These are phyloP conservation scores for Drosophila nigrodunni DNA, from an alignment of 1,140 invertebrate species.

Conservation along the genomic window DNA sequence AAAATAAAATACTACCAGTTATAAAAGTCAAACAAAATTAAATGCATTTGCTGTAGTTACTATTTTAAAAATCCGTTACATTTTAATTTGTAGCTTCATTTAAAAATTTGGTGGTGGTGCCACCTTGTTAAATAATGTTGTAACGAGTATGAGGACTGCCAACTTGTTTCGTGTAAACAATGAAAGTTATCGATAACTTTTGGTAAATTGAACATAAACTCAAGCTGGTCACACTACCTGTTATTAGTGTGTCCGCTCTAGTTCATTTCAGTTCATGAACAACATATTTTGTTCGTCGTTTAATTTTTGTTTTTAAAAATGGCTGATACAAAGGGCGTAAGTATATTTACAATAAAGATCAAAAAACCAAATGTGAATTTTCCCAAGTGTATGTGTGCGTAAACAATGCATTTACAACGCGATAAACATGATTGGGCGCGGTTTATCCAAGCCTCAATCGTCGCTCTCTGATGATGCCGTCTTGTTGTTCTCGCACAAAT, in stretches of 20 bases:
- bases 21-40: constrained; percentile 18
- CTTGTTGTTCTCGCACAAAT: constrained; percentile 19
- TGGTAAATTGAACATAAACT: neutral
- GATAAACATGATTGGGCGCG: constrained; percentile 26
- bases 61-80: neutral
- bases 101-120: neutral
- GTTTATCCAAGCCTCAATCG: constrained; percentile 32
- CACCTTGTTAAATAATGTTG: neutral
- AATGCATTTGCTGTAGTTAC: neutral
- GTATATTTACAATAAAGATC: constrained; percentile 41
- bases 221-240: constrained; percentile 29
- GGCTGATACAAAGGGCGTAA: constrained; percentile 83
- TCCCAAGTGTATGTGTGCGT: neutral
- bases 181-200: too few relatives aligned
- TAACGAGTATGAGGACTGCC: too few relatives aligned
- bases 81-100: neutral
- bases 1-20: constrained; percentile 50
- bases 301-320: constrained; percentile 80
- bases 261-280: constrained; percentile 54
- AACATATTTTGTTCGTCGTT: constrained; percentile 74
- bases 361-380: constrained; percentile 1
- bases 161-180: too few relatives aligned
- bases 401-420: neutral
- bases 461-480: constrained; percentile 26
- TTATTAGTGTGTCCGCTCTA: constrained; percentile 37